Evolutionary conservation across 2,113 vertebrate species (phyloP), one percentile per base, ranked within the genome.

Genomic region (Stigmatopora nigra): DNA sequence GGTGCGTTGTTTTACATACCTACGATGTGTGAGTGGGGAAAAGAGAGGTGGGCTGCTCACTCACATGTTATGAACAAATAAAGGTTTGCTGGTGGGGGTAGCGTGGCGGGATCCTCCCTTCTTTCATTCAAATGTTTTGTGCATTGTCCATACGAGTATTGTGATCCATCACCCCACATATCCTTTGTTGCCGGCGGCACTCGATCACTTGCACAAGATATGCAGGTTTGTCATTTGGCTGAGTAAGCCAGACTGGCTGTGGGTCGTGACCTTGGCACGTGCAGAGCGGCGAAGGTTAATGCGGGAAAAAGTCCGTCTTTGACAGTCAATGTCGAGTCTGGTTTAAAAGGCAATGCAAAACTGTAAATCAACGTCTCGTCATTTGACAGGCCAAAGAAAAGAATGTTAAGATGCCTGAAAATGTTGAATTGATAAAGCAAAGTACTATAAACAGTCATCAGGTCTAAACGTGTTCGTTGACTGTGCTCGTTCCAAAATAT

Each of bases 1-100:
- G 46, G 38, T 71, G 69, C 22, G 38, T 64, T 64, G 48, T 74
- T 61, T 69, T 61, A 78, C 82, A 86, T 85, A 86, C 79, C 80
- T 87, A 76, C 85, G 55, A 68, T 78, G 70, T 67, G 61, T 45
- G 25, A 78, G 72, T 65, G 63, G n/a, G 22, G 38, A 41, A 22
- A 53, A 55, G 41, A 7, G 45, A 59, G 2, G 65, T 70, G 36
- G 52, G 25, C 17, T 51, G 47, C 48, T 36, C 25, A n/a, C 25
- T 49, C 62, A 19, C 31, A 60, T 20, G n/a, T 20, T 16, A 46
- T 53, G 53, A 60, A 12, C 20, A 63, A 63, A 62, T 51, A 51
- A 48, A 48, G 46, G 22, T 64, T 49, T 49, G 49, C 47, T 13
- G 36, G 11, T 20, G 25, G 6, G 57, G 45, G 72, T 15, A 35